These are phyloP conservation scores for Saccopteryx bilineata DNA, from an alignment of 2,113 vertebrate species.

Conservation along the genomic window DNA sequence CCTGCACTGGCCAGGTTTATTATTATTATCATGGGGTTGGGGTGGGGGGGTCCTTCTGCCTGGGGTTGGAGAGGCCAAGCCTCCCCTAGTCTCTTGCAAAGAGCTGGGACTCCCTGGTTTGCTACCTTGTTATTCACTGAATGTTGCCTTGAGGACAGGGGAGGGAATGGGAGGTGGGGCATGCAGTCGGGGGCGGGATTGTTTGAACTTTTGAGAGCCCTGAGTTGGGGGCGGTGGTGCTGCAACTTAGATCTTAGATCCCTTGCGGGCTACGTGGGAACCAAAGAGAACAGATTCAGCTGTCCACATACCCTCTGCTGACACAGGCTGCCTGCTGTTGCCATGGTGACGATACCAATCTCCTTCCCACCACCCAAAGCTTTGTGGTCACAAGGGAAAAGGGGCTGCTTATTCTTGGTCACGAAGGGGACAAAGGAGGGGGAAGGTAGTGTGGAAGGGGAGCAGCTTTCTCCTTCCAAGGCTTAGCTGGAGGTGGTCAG, in stretches of 20 bases:
- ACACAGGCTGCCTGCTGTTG: conserved; percentile 59
- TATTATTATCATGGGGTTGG: background rate
- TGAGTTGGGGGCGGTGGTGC: background rate
- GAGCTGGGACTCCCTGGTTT: background rate
- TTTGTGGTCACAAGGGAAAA: conserved; percentile 42
- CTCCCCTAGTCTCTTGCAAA: background rate
- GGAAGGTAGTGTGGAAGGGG: background rate
- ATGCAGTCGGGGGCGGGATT: no score
- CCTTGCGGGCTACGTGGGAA: conserved; percentile 26
- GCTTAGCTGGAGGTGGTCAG: background rate
- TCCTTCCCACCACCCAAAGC: background rate
- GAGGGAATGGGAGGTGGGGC: rapidly evolving
- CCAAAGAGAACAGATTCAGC: background rate
- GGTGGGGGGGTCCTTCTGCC: background rate
- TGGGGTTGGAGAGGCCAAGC: background rate
- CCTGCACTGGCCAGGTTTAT: background rate
- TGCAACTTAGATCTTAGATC: background rate
- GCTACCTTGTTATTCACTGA: background rate
- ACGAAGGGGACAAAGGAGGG: conserved; percentile 3
- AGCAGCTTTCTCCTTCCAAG: background rate
- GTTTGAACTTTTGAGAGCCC: conserved; percentile 3
- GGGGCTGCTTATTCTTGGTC: conserved; percentile 58
- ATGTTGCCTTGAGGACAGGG: background rate
- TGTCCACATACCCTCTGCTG: conserved; percentile 43
- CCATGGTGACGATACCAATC: conserved; percentile 30